Conservation (phyloP, 2,888 invertebrate genomes). For the Morpho helenor region DNA sequence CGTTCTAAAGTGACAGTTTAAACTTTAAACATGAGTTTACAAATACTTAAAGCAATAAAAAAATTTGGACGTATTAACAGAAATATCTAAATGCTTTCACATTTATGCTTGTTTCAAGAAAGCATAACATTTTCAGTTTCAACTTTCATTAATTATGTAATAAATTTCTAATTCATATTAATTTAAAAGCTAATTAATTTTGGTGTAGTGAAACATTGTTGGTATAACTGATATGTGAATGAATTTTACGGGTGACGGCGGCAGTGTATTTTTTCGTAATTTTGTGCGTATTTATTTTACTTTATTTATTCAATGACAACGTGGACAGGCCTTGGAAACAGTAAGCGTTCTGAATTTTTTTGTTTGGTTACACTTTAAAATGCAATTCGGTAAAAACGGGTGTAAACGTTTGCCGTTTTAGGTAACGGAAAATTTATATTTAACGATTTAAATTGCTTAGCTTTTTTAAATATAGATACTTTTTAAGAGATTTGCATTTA, state of each 20-base stretch:
- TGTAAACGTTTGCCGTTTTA: slow-evolving; percentile 3
- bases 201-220: too few relatives aligned
- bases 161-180: background rate
- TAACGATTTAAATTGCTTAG: background rate
- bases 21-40: too few relatives aligned
- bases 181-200: background rate
- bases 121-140: slow-evolving; percentile 1
- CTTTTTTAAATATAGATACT: background rate
- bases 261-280: too few relatives aligned
- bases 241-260: too few relatives aligned
- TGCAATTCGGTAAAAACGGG: slow-evolving; percentile 10
- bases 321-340: slow-evolving; percentile 15
- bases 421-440: slow-evolving; percentile 3
- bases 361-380: slow-evolving; percentile 10
- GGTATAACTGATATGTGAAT: too few relatives aligned
- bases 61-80: background rate
- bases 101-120: slow-evolving; percentile 5
- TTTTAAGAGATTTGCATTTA: background rate
- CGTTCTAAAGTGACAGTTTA: too few relatives aligned
- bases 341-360: slow-evolving; percentile 17
- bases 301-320: too few relatives aligned
- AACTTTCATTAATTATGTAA: slow-evolving; percentile 6
- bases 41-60: too few relatives aligned
- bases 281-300: background rate
- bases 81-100: slow-evolving; percentile 9